Evolutionary conservation across 1,140 invertebrate species (phyloP), one percentile per base, ranked within the genome.

Genomic region (Drosophila willistoni): DNA sequence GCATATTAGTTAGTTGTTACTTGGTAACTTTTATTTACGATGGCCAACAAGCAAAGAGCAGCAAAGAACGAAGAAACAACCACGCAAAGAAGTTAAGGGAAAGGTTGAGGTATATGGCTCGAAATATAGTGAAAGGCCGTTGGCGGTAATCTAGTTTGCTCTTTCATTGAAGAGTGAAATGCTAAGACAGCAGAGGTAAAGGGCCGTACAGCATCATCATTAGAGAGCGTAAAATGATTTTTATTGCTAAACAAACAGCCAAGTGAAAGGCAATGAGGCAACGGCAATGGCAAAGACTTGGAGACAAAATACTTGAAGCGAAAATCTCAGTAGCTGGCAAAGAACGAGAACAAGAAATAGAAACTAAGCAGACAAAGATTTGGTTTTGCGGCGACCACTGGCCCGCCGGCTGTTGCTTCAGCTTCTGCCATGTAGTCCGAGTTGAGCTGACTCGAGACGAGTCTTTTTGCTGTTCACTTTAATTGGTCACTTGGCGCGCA

Each of bases 401-500:
- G 25, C 73, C 77, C 44, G 22, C 42, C 51, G 70, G 42, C 44
- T 66, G 67, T 67, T 69, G 77, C 61, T 66, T 36, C 77, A 44
- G 36, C 62, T 71, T 41, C 44, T 51, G 17, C 44, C 44, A 12
- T 5, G 5, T n/a, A 47, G 44, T 47, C 44, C 44, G 44, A 51
- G 44, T 51, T 22, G 17, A 51, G 17, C 7, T 51, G 44, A 19
- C 17, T 17, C 44, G 44, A 51, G 44, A 51, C 44, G 71, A 64
- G 72, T 71, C 72, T 83, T 82, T 79, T 86, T 71, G 84, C 70
- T 69, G 70, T 67, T 80, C 79, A 44, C 73, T 86, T 86, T 86
- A 86, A 86, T 86, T 86, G 83, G 83, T 87, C 83, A 86, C 83
- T 86, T 86, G 83, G 83, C 84, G 83, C 70, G 70, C 73, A 59